Conservation (phyloP, 2,113 vertebrate species). For the Nothoprocta pentlandii region DNA sequence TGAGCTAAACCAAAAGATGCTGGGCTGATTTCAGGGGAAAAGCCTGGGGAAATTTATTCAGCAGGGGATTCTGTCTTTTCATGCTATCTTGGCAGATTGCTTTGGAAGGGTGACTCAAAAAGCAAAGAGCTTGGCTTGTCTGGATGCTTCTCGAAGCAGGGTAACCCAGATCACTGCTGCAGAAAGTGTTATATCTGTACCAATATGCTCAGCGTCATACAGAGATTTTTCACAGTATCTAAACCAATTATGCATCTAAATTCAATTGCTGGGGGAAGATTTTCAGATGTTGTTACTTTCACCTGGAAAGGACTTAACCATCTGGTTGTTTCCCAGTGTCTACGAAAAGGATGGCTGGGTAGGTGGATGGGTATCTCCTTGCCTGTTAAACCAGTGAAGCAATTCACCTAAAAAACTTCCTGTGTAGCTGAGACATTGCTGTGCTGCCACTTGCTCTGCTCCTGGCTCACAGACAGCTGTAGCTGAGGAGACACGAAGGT, state of each 20-base stretch:
- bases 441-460: neutral
- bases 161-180: conserved; percentile 26
- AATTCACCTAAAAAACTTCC: neutral
- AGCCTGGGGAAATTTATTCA: neutral
- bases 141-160: conserved; percentile 26
- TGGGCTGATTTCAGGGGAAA: neutral
- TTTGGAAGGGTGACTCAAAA: neutral
- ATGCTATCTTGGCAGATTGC: neutral
- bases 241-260: neutral
- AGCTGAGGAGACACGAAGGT: neutral
- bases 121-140: neutral
- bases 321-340: neutral
- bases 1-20: neutral
- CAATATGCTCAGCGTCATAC: neutral
- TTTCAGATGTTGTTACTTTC: conserved; percentile 1
- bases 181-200: neutral
- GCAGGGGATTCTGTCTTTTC: neutral
- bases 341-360: neutral
- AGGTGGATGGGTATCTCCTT: neutral
- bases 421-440: neutral
- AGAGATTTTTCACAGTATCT: neutral
- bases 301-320: conserved; percentile 23
- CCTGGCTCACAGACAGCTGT: neutral
- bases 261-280: conserved; percentile 14
- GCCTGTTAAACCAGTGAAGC: neutral